Percentiles rank a stretch among this genome's conserved stretches.
Conservation (phyloP, 1,140 invertebrate genomes). For the Drosophila micromelanica region DNA sequence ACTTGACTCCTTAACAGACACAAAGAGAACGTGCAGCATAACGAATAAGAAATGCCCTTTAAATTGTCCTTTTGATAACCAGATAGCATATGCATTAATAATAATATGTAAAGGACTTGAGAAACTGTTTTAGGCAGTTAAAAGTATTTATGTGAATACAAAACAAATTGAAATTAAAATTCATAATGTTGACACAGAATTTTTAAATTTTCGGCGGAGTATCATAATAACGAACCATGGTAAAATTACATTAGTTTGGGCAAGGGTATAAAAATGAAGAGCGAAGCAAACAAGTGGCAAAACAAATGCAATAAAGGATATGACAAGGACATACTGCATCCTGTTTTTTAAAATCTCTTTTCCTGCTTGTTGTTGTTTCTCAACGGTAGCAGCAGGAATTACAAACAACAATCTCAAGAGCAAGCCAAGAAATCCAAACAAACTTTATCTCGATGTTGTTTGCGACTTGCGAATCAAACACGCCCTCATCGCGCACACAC, state of each 20-base stretch:
- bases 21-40: too few relatives aligned
- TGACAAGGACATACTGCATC: constrained; percentile 49
- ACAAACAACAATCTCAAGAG: constrained; percentile 55
- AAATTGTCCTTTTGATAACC: too few relatives aligned
- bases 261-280: constrained; percentile 13
- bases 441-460: constrained; percentile 80
- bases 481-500: constrained; percentile 33
- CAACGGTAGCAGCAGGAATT: constrained; percentile 38
- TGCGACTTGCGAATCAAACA: constrained; percentile 74
- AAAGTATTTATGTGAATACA: too few relatives aligned
- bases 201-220: too few relatives aligned
- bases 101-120: too few relatives aligned
- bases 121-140: too few relatives aligned
- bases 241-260: background rate
- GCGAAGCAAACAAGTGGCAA: constrained; percentile 26
- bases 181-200: too few relatives aligned
- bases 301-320: constrained; percentile 72
- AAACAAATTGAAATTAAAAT: too few relatives aligned
- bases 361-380: constrained; percentile 1
- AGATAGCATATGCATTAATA: too few relatives aligned
- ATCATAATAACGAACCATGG: background rate
- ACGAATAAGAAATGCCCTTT: background rate
- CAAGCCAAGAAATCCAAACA: constrained; percentile 67
- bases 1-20: constrained; percentile 17
- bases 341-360: background rate